phyloP scores from a whole-genome alignment of 2,113 vertebrate species.

The Poeciliopsis turrubarensis region DNA sequence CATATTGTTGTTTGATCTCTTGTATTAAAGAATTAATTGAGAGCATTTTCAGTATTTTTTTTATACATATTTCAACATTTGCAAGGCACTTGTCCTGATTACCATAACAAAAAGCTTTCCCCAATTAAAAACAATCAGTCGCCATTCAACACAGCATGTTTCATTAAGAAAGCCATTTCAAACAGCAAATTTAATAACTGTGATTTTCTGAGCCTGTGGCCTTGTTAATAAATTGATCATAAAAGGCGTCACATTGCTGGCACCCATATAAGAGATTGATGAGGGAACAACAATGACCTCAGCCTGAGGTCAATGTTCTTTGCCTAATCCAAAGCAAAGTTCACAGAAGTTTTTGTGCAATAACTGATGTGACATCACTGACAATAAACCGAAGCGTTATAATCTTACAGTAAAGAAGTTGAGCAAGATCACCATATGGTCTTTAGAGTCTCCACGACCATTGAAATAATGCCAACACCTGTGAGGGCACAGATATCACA shows the following conservation, averaged over 20 bases:
- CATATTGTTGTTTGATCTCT: background rate
- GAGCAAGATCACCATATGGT: no score
- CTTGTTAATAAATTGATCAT: constrained; percentile 7
- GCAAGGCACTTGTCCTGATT: background rate
- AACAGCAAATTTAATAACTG: background rate
- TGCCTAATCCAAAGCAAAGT: background rate
- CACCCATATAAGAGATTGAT: background rate
- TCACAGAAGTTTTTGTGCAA: background rate
- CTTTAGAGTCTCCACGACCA: no score
- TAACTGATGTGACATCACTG: background rate
- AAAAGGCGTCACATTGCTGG: background rate
- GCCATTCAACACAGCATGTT: background rate
- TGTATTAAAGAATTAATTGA: background rate
- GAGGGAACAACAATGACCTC: background rate
- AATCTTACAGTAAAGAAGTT: background rate
- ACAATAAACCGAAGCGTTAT: no score
- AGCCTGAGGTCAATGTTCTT: no score
- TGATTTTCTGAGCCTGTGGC: background rate
- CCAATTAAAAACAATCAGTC: background rate
- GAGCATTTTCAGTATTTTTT: background rate
- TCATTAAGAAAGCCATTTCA: background rate
- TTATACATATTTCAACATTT: background rate
- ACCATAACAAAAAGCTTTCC: background rate
- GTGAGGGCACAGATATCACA: no score
- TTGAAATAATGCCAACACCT: no score